Base-by-base conservation (phyloP, 2,888 invertebrate species). In the Chaetogeoica ovagalla region DNA sequence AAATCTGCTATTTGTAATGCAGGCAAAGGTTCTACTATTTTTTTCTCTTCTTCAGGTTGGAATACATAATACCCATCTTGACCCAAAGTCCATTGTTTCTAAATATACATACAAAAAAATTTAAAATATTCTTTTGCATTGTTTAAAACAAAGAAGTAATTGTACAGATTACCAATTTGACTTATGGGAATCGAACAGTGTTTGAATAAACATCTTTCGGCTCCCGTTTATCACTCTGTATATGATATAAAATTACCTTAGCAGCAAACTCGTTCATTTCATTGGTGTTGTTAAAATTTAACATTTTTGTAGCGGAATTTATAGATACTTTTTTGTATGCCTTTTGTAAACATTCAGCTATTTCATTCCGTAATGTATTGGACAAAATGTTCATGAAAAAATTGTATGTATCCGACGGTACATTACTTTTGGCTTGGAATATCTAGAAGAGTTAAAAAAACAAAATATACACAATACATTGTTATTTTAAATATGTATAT, bases 371-470 rank as follows among this genome's bases (percentile, higher is more conserved):
- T 55, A 98, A 96, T 0, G 99, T 98, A 84, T 97, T 94, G 72
- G 98, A 87, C 21, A 99, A 89, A 82, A 97, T 96, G 84, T 98
- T 96, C 90, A 99, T 98, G 87, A 99, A 99, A 84, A 96, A 93
- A 83, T 94, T 96, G 87, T 98, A 99, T 83, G 93, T 94, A 83
- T 94, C 94, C 0, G 98, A 96, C 82, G 99, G 98, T 8, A 98
- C 97, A 87, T 96, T 97, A 39, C 94, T 96, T 89, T 93, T 90
- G 0, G 91, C 91, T 76, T 91, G 85, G 84, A 91, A 91, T 15
- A 90, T 89, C 87, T 87, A 83, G 30, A 60, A 62, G n/a, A n/a
- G n/a, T 21, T 30, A 87, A 8, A 48, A 48, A 3, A 23, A 60
- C 4, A 23, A 59, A 59, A 60, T 60, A 60, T 60, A 60, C 5